phyloP scores from a whole-genome alignment of 1,140 invertebrate species.

The Papilio xuthus region DNA sequence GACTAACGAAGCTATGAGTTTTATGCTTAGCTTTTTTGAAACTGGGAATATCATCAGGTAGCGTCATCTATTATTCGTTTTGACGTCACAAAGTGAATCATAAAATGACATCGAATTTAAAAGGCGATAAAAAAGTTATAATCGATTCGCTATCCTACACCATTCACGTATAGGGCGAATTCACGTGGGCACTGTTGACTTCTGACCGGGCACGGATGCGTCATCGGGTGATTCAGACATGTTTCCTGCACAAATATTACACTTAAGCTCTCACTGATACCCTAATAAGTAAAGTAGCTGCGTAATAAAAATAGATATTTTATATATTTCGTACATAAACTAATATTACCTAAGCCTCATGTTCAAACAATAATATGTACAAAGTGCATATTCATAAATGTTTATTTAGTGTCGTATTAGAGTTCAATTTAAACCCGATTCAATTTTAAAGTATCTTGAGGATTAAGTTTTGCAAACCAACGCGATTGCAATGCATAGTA shows the following conservation, averaged over 20 bases:
- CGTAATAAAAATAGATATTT: neutral
- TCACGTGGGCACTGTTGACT: constrained; percentile 34
- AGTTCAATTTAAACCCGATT: neutral
- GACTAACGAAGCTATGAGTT: neutral
- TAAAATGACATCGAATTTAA: constrained; percentile 15
- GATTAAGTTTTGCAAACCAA: neutral
- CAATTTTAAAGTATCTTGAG: neutral
- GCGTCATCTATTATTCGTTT: neutral
- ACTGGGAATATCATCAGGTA: neutral
- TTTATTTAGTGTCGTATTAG: neutral
- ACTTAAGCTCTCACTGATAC: neutral
- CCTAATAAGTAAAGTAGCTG: neutral
- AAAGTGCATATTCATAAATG: neutral
- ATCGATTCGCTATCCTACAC: constrained; percentile 33
- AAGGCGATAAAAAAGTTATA: constrained; percentile 17
- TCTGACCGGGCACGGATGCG: constrained; percentile 37
- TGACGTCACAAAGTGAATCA: neutral
- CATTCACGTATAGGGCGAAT: constrained; percentile 12
- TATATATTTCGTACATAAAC: neutral
- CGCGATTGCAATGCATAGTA: neutral
- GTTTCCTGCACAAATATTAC: constrained; percentile 24
- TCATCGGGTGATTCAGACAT: constrained; percentile 35
- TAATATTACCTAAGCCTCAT: neutral
- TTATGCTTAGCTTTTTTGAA: neutral
- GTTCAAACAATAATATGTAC: neutral